A percentile compares a stretch with the other conserved stretches of the same genome.
phyloP scores from a whole-genome alignment of 2,113 vertebrate genomes.

The Phaetusa simplex region DNA sequence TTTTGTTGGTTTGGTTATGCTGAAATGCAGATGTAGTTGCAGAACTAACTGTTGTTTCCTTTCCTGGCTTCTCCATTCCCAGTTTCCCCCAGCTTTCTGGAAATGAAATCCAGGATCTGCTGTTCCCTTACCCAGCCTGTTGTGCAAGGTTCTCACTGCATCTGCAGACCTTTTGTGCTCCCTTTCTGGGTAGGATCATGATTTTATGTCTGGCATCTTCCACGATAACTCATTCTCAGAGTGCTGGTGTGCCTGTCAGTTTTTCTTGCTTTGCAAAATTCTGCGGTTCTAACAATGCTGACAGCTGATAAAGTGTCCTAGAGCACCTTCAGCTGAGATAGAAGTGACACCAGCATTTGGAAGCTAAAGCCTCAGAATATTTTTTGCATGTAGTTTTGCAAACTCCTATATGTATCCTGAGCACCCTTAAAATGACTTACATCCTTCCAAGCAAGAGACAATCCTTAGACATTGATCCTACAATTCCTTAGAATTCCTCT shows the following conservation, averaged over 20 bases:
- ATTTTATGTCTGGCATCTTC: not conserved
- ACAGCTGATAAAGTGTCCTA: not conserved
- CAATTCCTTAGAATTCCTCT: not conserved
- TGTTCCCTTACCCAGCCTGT: not conserved
- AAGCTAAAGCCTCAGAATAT: not conserved
- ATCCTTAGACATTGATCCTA: not conserved
- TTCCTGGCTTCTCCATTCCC: not conserved
- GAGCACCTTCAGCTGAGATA: not conserved
- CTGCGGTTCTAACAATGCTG: not conserved
- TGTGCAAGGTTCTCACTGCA: not conserved
- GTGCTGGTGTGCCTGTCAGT: not conserved
- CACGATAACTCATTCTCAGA: not conserved
- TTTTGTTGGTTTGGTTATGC: not conserved
- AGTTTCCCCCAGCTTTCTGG: not conserved
- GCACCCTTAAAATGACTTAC: not conserved
- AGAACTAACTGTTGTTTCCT: conserved; percentile 6
- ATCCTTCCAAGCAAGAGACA: not conserved
- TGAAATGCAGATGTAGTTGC: conserved; percentile 3
- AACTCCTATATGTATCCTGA: not conserved
- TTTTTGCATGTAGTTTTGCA: not conserved
- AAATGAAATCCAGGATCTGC: not conserved
- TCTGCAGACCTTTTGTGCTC: not conserved
- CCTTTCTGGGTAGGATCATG: not conserved
- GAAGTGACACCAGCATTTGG: not conserved
- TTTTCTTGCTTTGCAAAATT: not conserved